Base-by-base conservation (phyloP, 2,113 vertebrate species). In the Pseudolaguvia tuberculata region DNA sequence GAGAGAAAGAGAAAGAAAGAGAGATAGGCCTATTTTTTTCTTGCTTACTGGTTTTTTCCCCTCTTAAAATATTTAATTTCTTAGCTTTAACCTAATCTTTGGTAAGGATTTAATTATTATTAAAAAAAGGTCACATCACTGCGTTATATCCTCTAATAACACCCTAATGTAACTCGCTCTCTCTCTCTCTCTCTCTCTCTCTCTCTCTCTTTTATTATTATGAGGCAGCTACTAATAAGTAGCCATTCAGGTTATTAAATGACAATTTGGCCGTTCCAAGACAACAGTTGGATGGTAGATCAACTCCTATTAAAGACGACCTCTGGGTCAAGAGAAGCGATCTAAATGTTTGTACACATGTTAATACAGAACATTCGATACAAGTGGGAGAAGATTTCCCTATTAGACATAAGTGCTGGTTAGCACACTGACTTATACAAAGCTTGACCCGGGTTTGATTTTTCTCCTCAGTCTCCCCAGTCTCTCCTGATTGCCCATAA, bases 281-380 rank as follows among this genome's bases (percentile, higher is more conserved):
- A 89, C 86, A 88, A 86, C 75, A 63, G 79, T 85, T 83, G 82
- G 84, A 82, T 79, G 72, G 81, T 78, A 83, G 81, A 89, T 89
- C 85, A 90, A 86, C 88, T 88, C 85, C 82, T 85, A 87, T 90
- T 86, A 89, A 86, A 89, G 84, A 86, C 82, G 84, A 88, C 86
- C 84, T 84, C 75, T 29, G 81, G 88, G 87, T 88, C 84, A 85
- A 70, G 78, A 75, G 81, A 85, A 80, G 84, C 86, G 88, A 88
- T 89, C 85, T 87, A 76, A 88, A 69, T 77, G 73, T 78, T 82
- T 83, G 67, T 73, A 71, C 70, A 79, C 69, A 57, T 6, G 4
- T 27, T 0, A 21, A 59, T 17, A 23, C 23, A 67, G 7, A 50
- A 67, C 48, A 3, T 27, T 15, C 5, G 21, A 48, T 39, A 29